phyloP scores from a whole-genome alignment of 2,113 vertebrate species.

The Gobius niger region DNA sequence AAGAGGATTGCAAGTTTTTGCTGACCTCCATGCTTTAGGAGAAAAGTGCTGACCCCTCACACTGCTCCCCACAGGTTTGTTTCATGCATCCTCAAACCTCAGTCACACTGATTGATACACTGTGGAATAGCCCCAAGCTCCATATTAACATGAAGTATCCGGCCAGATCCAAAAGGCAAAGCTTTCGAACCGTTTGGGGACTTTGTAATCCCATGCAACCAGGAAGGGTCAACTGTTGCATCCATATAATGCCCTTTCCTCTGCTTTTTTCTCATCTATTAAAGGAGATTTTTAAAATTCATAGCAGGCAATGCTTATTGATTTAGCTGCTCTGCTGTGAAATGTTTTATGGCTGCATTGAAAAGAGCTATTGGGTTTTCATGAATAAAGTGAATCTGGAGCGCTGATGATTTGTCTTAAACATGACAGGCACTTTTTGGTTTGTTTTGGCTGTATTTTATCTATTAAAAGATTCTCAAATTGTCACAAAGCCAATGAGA shows the following conservation, averaged over 20 bases:
- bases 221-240: constrained; percentile 52
- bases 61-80: constrained; percentile 36
- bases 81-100: constrained; percentile 72
- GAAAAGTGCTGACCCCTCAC: constrained; percentile 60
- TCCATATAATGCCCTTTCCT: not conserved
- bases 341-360: constrained; percentile 20
- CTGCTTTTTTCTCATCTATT: constrained; percentile 41
- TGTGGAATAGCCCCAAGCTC: constrained; percentile 66
- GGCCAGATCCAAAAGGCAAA: constrained; percentile 45
- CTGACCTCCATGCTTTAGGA: constrained; percentile 63
- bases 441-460: too few species aligned
- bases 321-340: constrained; percentile 2
- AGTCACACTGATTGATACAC: constrained; percentile 74
- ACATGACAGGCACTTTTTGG: too few species aligned
- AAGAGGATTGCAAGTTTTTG: constrained; percentile 55
- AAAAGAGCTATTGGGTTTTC: too few species aligned
- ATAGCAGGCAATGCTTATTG: constrained; percentile 42
- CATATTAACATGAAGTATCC: constrained; percentile 59
- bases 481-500: too few species aligned
- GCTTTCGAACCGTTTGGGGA: constrained; percentile 48
- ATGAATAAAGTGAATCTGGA: too few species aligned
- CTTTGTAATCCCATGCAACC: constrained; percentile 29
- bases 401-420: too few species aligned
- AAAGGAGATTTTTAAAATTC: constrained; percentile 36
- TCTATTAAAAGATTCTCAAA: too few species aligned